Base-by-base conservation (phyloP, 1,140 invertebrate genomes). In the Hyposmocoma kahamanoa region DNA sequence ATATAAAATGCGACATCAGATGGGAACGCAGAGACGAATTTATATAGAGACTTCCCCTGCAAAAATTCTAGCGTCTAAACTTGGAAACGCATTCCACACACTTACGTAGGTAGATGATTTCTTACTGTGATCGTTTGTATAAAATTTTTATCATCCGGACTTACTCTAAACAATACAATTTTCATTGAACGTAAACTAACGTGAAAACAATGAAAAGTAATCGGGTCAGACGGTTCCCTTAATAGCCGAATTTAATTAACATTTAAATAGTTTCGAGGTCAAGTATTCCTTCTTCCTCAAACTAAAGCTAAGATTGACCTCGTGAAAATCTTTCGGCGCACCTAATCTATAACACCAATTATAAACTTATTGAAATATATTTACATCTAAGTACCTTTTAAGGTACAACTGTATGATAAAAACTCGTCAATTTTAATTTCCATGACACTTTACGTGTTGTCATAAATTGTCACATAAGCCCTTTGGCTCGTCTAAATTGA, bases 61-160 rank as follows among this genome's bases (percentile, higher is more conserved):
- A 36, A 36, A 17, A 36, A 36, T 11, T 36, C 10, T 36, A 36
- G 32, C 18, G 56, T 58, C 54, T 62, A 55, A 63, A 58, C 65
- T 66, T 68, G 47, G 62, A 64, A 73, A 69, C 59, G 67, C 71
- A 67, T 72, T 72, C 61, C 80, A 78, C 80, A 84, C 80, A 84
- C 72, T 79, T 72, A 76, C 75, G 76, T 82, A 84, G 74, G 59
- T 84, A 78, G 68, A 76, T 72, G 62, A 78, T 74, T 74, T 76
- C 67, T 74, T 84, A 80, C 75, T 83, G 75, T 83, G 77, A 81
- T 84, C 74, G 61, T 72, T 72, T 72, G 67, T 72, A 72, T 51
- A 42, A 48, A 50, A 15, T n/a, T 36, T 36, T 36, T 36, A 17
- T 36, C 28, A 30, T 2, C 32, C 32, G 32, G 32, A 36, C 10